These are phyloP conservation scores for Amphibalanus amphitrite DNA, from an alignment of 1,140 invertebrate genomes.

Conservation along the genomic window DNA sequence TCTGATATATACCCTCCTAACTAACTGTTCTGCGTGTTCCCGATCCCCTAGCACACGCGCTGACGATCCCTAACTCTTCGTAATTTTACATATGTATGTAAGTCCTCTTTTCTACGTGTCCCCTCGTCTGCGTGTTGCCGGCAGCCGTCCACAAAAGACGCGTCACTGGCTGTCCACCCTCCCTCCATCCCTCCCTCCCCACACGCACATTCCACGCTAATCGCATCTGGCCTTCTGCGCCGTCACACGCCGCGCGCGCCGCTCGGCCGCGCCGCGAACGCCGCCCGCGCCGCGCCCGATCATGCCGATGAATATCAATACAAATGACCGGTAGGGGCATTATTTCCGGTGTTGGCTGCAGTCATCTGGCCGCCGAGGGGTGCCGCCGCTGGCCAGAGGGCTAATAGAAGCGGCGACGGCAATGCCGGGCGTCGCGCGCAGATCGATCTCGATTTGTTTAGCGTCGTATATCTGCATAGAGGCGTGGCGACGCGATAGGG, in stretches of 20 bases:
- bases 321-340: not conserved
- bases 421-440: no score
- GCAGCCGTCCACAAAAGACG: not conserved
- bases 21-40: no score
- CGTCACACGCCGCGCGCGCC: no score
- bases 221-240: not conserved
- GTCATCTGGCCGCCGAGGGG: not conserved
- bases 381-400: not conserved
- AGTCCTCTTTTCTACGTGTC: no score
- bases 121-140: not conserved
- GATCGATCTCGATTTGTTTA: not conserved
- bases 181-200: no score
- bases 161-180: not conserved
- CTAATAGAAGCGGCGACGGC: not conserved
- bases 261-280: not conserved
- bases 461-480: not conserved
- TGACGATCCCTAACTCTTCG: no score
- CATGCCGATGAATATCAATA: slow-evolving; percentile 1
- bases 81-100: no score
- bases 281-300: not conserved
- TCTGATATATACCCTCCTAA: no score
- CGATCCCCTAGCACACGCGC: no score
- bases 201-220: not conserved
- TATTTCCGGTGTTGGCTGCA: not conserved
- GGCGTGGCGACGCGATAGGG: no score